Conservation (phyloP, 2,797 vertebrate genomes). For the Florisuga fusca region DNA sequence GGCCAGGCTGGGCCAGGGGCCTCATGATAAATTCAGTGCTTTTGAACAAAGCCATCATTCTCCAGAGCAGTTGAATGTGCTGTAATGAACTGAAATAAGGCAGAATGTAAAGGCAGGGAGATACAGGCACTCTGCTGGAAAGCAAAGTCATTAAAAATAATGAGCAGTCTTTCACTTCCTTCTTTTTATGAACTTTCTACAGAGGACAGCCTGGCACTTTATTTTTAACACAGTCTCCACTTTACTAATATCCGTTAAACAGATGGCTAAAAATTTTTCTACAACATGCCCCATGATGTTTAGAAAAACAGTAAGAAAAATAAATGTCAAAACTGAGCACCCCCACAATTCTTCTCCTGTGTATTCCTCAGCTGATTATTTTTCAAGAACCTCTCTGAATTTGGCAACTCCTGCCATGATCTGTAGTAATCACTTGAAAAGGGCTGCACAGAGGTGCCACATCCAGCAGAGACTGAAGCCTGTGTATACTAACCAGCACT, state of each 20-base stretch:
- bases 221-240: constrained; percentile 71
- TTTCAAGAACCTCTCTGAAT: background rate
- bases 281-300: background rate
- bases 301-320: background rate
- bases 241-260: constrained; percentile 71
- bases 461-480: background rate
- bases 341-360: background rate
- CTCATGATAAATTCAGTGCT: constrained; percentile 75
- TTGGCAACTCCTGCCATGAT: background rate
- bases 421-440: background rate
- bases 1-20: constrained; percentile 39
- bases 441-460: background rate
- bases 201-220: constrained; percentile 77
- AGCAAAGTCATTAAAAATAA: constrained; percentile 92
- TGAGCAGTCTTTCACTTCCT: constrained; percentile 83
- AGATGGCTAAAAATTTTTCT: constrained; percentile 54
- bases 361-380: background rate
- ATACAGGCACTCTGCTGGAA: constrained; percentile 85
- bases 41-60: constrained; percentile 88
- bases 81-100: constrained; percentile 80
- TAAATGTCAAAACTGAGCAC: background rate
- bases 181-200: constrained; percentile 83
- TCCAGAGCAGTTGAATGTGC: constrained; percentile 75
- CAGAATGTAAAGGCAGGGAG: constrained; percentile 79
- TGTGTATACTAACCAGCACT: background rate